Evolutionary conservation across 2,888 invertebrate species (phyloP).

Genomic region (Drosophila siamana): DNA sequence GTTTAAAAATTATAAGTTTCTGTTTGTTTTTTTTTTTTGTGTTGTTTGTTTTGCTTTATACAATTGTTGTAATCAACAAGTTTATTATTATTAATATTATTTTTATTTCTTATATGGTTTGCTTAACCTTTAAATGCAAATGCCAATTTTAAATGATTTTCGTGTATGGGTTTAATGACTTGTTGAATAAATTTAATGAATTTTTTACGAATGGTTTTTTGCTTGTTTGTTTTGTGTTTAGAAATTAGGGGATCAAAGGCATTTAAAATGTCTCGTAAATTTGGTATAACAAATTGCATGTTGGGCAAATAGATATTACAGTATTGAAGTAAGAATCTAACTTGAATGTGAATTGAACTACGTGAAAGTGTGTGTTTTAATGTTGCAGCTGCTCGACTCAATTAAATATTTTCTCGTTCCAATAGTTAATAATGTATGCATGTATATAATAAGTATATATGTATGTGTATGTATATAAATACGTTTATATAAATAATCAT

Average conservation of each 20-base stretch:
- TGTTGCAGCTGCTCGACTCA: conserved; percentile 32
- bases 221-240: conserved; percentile 15
- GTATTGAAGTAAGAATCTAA: conserved; percentile 11
- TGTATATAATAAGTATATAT: conserved; percentile 64
- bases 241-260: conserved; percentile 42
- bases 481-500: conserved; percentile 71
- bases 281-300: conserved; percentile 67
- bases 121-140: conserved; percentile 50
- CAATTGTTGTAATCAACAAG: conserved; percentile 50
- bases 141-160: conserved; percentile 49
- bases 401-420: conserved; percentile 36
- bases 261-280: conserved; percentile 53
- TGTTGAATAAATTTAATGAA: conserved; percentile 25
- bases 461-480: conserved; percentile 63
- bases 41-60: conserved; percentile 48
- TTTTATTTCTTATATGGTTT: conserved; percentile 25
- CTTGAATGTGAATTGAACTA: conserved; percentile 55
- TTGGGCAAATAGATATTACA: conserved; percentile 1
- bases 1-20: conserved; percentile 42
- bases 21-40: conserved; percentile 2
- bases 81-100: conserved; percentile 40
- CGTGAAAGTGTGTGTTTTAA: conserved; percentile 21
- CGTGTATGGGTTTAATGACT: conserved; percentile 28
- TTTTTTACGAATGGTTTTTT: conserved; percentile 15
- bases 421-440: conserved; percentile 44